Percentiles rank a stretch among this genome's conserved stretches.
phyloP scores from a whole-genome alignment of 35 echinoderm and acorn worm species.

The Acanthaster planci region DNA sequence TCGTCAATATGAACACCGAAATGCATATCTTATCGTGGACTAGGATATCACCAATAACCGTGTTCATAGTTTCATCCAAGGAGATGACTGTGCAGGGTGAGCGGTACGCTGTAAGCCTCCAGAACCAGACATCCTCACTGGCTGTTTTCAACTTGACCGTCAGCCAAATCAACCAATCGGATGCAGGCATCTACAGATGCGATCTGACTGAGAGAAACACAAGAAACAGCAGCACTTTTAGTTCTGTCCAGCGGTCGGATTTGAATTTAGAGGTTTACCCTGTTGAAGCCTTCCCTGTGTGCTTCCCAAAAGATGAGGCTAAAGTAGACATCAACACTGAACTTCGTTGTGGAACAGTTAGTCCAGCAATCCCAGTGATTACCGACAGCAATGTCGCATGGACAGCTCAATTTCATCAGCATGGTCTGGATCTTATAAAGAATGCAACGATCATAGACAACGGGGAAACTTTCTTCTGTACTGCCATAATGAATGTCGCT shows the following conservation, averaged over 20 bases:
- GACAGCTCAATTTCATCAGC: background rate
- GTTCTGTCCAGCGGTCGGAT: background rate
- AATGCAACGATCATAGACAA: background rate
- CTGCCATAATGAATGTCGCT: background rate
- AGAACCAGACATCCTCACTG: background rate
- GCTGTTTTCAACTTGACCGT: background rate
- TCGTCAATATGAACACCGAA: no score
- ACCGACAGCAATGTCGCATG: background rate
- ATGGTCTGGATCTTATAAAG: background rate
- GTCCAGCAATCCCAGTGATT: background rate
- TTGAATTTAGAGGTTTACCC: background rate
- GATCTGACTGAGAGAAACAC: background rate
- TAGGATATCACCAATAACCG: no score
- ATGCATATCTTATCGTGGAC: no score
- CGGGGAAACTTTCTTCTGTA: background rate
- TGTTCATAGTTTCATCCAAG: background rate
- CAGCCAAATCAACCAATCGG: background rate
- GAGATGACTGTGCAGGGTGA: background rate
- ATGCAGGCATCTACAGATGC: background rate
- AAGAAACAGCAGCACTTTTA: no score
- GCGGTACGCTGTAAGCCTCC: background rate
- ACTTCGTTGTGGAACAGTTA: background rate
- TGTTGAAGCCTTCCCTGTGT: background rate
- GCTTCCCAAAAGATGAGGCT: background rate
- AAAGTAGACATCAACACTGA: background rate